Evolutionary conservation across 30 jellyfish, hydroid and myxozoan species (phyloP), one percentile per base, ranked within the genome.

Genomic region (Turritopsis rubra): DNA sequence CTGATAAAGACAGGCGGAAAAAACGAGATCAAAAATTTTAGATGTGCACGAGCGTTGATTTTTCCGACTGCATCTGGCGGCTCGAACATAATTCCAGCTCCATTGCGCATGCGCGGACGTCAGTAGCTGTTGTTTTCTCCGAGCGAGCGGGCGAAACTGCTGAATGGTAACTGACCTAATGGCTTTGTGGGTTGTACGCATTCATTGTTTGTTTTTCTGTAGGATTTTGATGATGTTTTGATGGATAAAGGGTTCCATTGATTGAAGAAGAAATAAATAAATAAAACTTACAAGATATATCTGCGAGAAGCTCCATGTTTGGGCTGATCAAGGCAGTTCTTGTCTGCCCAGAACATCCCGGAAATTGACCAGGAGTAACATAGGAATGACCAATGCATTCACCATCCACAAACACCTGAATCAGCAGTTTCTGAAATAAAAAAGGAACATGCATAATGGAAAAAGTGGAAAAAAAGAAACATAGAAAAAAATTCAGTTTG

Each of bases 311-410:
- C 5, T 41, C 60, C 13, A 41, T 5, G 60, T 41, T 41, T 41
- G 60, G 60, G 60, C 60, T 41, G 60, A 27, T 68, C 9, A 68
- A 23, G 8, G 30, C 77, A 0, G 77, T 68, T 68, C 77, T 23
- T 68, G 19, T n/a, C 21, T n/a, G 30, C 30, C 77, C 77, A 27
- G 31, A n/a, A 27, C 77, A n/a, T 68, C 30, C 77, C 4, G 19
- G 31, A 68, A 68, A 68, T 27, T 68, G 77, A 68, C 8, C 30
- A n/a, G 77, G 77, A 0, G 77, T 68, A 27, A 68, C 30, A 68
- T n/a, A 68, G 30, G 77, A 23, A 68, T 68, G 77, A n/a, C 77
- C 77, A 68, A 68, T 19, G 30, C 77, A 68, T 68, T 68, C 30
- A 22, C 77, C 77, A 1, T 68, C 7, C 31, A 68, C 9, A 68